A percentile compares a stretch with the other conserved stretches of the same genome.
Evolutionary conservation across 2,113 vertebrate genomes (phyloP).

Genomic region (Lanius collurio): DNA sequence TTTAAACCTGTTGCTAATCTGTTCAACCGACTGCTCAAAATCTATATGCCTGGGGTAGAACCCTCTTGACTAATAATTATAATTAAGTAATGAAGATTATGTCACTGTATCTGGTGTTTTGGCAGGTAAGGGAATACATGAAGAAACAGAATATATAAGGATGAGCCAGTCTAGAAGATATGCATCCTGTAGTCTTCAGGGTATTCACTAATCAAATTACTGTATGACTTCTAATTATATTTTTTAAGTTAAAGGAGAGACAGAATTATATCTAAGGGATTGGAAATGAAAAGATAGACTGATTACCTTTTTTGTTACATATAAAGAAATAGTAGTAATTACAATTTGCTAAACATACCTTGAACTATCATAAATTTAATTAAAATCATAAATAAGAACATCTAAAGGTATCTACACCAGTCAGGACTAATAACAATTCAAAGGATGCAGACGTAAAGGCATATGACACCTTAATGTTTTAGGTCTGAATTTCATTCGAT

Average conservation of each 20-base stretch:
- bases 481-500: neutral
- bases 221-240: conserved; percentile 40
- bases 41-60: neutral
- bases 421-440: neutral
- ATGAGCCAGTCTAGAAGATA: conserved; percentile 25
- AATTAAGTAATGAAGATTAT: conserved; percentile 57
- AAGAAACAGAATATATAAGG: conserved; percentile 23
- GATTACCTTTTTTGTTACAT: conserved; percentile 4
- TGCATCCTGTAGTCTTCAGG: neutral
- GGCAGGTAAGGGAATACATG: conserved; percentile 33
- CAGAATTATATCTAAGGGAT: neutral
- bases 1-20: conserved; percentile 5
- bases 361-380: neutral
- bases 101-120: conserved; percentile 25
- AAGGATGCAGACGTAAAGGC: neutral
- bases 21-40: neutral
- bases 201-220: conserved; percentile 55
- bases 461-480: neutral
- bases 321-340: conserved; percentile 22
- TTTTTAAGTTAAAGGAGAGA: conserved; percentile 28
- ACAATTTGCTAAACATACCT: neutral
- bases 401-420: neutral
- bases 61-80: conserved; percentile 26
- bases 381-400: neutral
- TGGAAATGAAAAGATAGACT: conserved; percentile 6